These are phyloP conservation scores for Ptyas mucosa DNA, from an alignment of 2,113 vertebrate genomes.

Conservation along the genomic window DNA sequence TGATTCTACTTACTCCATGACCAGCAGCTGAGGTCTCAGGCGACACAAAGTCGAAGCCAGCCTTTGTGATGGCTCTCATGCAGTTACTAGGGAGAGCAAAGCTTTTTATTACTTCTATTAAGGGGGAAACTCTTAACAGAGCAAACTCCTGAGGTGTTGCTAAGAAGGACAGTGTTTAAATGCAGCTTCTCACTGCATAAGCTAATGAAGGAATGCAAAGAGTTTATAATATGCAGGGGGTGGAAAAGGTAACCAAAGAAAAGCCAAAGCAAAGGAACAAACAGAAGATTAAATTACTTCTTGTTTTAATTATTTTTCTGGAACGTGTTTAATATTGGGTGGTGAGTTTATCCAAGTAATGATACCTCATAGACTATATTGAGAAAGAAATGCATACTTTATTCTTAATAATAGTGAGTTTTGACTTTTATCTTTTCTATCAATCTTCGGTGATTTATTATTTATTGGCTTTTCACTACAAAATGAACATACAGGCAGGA, in stretches of 20 bases:
- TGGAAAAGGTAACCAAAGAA: background rate
- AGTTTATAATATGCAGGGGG: constrained; percentile 16
- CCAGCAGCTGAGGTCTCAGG: background rate
- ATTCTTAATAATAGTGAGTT: background rate
- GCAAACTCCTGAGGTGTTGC: background rate
- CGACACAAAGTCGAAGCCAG: constrained; percentile 3
- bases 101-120: background rate
- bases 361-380: background rate
- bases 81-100: background rate
- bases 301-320: background rate
- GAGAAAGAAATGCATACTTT: background rate
- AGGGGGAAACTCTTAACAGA: background rate
- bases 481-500: background rate
- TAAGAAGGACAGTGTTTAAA: background rate
- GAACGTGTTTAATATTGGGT: background rate
- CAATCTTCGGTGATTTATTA: background rate
- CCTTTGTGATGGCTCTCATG: background rate
- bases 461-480: background rate
- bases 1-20: background rate
- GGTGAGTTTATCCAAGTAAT: background rate
- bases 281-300: background rate
- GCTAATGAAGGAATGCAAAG: background rate
- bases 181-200: background rate
- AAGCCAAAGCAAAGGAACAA: background rate
- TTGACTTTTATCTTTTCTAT: background rate